phyloP scores from a whole-genome alignment of 2,113 vertebrate genomes.

The Ginglymostoma cirratum region DNA sequence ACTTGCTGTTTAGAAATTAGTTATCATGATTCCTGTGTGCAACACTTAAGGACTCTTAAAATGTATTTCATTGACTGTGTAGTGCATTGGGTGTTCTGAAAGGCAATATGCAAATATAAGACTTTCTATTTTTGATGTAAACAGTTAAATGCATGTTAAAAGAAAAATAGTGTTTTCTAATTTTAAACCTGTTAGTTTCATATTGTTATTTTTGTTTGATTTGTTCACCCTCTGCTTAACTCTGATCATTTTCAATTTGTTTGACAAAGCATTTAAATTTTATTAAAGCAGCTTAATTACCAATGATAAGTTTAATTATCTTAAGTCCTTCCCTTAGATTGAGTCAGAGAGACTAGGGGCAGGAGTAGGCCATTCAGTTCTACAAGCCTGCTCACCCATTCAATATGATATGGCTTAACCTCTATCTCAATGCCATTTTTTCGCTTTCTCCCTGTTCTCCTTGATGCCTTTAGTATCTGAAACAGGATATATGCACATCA shows the following conservation, averaged over 20 bases:
- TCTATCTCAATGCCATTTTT: no score
- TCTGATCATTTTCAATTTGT: constrained; percentile 16
- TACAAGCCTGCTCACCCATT: no score
- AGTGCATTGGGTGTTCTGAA: neutral
- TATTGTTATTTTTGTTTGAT: neutral
- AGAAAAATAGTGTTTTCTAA: neutral
- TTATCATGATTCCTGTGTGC: neutral
- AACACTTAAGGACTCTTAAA: neutral
- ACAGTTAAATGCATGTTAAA: neutral
- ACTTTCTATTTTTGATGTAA: neutral
- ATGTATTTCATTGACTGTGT: neutral
- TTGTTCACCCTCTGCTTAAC: neutral
- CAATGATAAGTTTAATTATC: constrained; percentile 25
- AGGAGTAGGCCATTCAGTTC: no score
- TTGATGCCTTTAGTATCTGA: no score
- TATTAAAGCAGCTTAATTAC: constrained; percentile 23
- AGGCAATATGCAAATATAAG: neutral
- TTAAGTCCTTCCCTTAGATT: neutral
- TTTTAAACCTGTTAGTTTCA: neutral
- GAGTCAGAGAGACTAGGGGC: no score
- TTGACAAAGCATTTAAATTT: constrained; percentile 33
- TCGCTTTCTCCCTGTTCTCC: no score
- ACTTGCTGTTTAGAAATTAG: neutral
- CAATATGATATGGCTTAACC: no score
- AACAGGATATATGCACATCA: neutral